Base-by-base conservation (phyloP, 2,797 vertebrate genomes). In the Acipenser ruthenus region DNA sequence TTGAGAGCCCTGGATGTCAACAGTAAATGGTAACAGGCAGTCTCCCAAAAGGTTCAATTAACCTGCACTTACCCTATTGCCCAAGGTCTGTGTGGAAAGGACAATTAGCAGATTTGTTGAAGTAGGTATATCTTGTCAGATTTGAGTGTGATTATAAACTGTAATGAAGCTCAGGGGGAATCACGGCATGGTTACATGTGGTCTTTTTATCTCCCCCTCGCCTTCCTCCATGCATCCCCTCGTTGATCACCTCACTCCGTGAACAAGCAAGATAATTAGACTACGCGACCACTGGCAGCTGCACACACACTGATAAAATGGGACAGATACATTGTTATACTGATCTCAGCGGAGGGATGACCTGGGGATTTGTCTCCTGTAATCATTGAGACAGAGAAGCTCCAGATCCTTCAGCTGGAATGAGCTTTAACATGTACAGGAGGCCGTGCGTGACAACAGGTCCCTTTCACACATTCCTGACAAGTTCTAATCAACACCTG, bases 41-140 rank as follows among this genome's bases (percentile, higher is more conserved):
- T 69, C 79, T 86, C 88, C 86, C 86, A 80, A 73, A 84, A 89
- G 87, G 81, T 85, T 87, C 90, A 86, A 87, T 90, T 90, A 89
- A 89, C 88, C 86, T 87, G 80, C 82, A 79, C 79, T 84, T 88
- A 82, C 79, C 74, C 74, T 76, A 79, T 80, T 79, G 64, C 74
- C 71, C 66, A 67, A 79, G 80, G 83, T 77, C 74, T 67, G 70
- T 74, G 70, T 72, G 63, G 72, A 48, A 64, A 65, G 78, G 67
- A 81, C 88, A 88, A 91, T 91, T 88, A 87, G 80, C 75, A 78
- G 70, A 84, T 79, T 80, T 80, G 80, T 85, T 86, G 82, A 79
- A 85, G 83, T 11, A 37, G 64, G 8, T 62, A 62, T 50, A 55
- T 60, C 56, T 72, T 82, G 77, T 70, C 59, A 75, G 74, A 70